Percentiles rank a stretch among this genome's conserved stretches.
Evolutionary conservation across 2,113 vertebrate genomes (phyloP).

Genomic region (Tamias sibiricus): DNA sequence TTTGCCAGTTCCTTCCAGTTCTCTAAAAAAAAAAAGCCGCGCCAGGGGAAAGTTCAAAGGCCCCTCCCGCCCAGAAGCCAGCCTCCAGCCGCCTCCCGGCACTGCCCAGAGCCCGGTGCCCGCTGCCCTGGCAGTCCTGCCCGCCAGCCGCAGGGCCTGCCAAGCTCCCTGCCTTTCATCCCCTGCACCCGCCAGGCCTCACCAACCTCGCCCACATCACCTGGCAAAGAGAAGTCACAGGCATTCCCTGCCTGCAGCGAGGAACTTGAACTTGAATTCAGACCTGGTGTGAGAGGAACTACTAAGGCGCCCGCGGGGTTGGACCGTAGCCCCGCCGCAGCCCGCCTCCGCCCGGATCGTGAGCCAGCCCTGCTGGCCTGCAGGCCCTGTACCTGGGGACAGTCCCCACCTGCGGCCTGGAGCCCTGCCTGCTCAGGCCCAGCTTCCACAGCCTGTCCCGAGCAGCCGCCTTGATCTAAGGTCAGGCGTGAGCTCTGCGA

Average conservation of each 20-base stretch:
- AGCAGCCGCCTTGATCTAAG: not conserved
- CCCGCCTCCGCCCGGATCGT: too few species aligned
- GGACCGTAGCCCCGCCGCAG: not conserved
- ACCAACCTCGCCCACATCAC: not conserved
- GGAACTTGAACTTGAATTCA: not conserved
- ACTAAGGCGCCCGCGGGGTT: not conserved
- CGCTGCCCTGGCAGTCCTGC: too few species aligned
- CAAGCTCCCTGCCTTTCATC: not conserved
- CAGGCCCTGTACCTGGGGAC: not conserved
- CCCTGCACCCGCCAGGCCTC: not conserved
- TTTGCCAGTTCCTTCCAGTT: not conserved
- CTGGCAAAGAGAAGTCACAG: not conserved
- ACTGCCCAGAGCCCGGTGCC: not conserved
- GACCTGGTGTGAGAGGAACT: not conserved
- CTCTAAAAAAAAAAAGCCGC: not conserved
- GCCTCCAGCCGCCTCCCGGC: not conserved
- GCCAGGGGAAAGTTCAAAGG: too few species aligned
- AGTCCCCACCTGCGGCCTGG: not conserved
- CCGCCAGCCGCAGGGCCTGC: too few species aligned
- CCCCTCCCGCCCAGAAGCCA: not conserved
- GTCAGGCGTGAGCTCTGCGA: not conserved
- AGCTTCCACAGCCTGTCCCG: not conserved
- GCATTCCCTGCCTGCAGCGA: not conserved
- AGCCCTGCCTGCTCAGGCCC: too few species aligned
- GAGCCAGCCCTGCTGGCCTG: conserved; percentile 7